A percentile compares a stretch with the other conserved stretches of the same genome.
Evolutionary conservation across 2,797 vertebrate genomes (phyloP).

Genomic region (Eidolon dupreanum): DNA sequence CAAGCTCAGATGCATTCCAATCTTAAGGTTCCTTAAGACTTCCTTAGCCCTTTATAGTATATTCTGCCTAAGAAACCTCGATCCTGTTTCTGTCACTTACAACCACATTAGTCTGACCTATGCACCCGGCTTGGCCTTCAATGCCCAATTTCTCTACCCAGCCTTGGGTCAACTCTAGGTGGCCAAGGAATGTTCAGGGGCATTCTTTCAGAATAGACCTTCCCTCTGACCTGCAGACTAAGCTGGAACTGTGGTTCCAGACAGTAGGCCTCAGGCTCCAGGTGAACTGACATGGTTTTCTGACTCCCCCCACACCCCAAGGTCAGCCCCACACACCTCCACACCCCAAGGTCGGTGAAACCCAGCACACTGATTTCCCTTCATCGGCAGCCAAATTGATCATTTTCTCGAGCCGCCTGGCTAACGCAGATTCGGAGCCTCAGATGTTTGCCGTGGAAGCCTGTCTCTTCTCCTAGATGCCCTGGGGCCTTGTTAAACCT

Average conservation of each 20-base stretch:
- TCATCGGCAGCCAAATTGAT: constrained; percentile 44
- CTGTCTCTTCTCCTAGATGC: constrained; percentile 20
- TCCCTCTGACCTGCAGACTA: neutral
- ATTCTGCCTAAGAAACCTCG: neutral
- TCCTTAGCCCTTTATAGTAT: neutral
- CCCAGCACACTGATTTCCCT: neutral
- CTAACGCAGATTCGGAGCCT: neutral
- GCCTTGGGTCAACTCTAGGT: neutral
- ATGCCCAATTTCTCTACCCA: neutral
- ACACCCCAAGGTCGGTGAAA: constrained; percentile 34
- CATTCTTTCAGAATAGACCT: neutral
- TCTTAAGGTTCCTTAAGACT: neutral
- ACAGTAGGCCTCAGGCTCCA: neutral
- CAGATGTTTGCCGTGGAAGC: neutral
- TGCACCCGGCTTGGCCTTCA: neutral
- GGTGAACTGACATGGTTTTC: neutral
- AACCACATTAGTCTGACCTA: neutral
- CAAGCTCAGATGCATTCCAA: neutral
- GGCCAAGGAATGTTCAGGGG: fast-evolving
- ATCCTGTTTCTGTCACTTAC: neutral
- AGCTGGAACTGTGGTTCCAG: neutral
- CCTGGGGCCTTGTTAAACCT: constrained; percentile 71
- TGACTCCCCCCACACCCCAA: neutral
- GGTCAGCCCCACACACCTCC: constrained; percentile 28
- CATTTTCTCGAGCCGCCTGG: constrained; percentile 42